phyloP scores from a whole-genome alignment of 2,888 invertebrate species.

The Blomia tropicalis region DNA sequence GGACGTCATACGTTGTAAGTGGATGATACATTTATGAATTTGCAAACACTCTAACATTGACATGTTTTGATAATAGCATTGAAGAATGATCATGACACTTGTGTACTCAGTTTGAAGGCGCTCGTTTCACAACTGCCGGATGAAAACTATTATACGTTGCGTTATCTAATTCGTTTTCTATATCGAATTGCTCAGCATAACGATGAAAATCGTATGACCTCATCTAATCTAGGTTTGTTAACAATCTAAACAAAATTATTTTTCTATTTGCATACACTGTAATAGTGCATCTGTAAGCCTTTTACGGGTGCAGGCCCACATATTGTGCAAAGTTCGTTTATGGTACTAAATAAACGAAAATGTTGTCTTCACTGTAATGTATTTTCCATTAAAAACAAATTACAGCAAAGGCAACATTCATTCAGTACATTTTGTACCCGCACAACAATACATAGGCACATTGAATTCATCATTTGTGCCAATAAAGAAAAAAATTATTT shows the following conservation, averaged over 20 bases:
- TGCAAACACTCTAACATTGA: not conserved
- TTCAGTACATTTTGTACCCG: no score
- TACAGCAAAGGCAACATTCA: no score
- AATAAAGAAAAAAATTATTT: not conserved
- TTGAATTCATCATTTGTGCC: not conserved
- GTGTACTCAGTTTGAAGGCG: constrained; percentile 31
- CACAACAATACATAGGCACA: no score
- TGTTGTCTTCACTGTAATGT: no score
- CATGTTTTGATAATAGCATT: not conserved
- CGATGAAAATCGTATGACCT: constrained; percentile 37
- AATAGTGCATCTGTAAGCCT: no score
- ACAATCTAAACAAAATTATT: no score
- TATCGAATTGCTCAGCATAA: constrained; percentile 37
- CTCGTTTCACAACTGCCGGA: constrained; percentile 36
- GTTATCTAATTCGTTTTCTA: constrained; percentile 37
- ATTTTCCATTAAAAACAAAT: no score
- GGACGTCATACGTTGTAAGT: constrained; percentile 32
- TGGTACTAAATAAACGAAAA: no score
- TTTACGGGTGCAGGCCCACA: no score
- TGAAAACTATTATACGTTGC: constrained; percentile 37
- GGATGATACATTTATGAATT: not conserved
- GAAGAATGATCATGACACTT: constrained; percentile 28
- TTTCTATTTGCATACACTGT: not conserved
- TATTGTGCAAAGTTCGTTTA: no score
- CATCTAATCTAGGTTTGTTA: constrained; percentile 31